Percentiles rank a stretch among this genome's conserved stretches.
phyloP scores from a whole-genome alignment of 1,140 invertebrate species.

The Habropoda laboriosa region DNA sequence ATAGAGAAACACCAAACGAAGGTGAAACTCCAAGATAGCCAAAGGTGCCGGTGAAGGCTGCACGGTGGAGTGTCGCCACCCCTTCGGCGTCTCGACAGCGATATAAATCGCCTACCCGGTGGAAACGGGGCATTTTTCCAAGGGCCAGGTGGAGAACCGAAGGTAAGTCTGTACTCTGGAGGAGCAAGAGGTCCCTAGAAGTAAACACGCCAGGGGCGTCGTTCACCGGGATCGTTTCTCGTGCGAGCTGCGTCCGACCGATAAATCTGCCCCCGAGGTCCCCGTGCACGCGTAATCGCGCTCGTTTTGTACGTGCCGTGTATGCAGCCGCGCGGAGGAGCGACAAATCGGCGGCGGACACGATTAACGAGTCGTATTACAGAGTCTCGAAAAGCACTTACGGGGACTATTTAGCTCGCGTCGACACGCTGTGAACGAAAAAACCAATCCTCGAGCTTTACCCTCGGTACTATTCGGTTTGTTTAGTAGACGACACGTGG shows the following conservation, averaged over 20 bases:
- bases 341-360: constrained; percentile 46
- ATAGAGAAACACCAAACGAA: neutral
- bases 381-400: constrained; percentile 44
- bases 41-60: neutral
- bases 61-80: neutral
- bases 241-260: constrained; percentile 48
- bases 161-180: neutral
- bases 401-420: constrained; percentile 27
- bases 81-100: constrained; percentile 5
- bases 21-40: neutral
- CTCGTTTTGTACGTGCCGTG: constrained; percentile 58
- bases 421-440: constrained; percentile 24
- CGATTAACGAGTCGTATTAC: constrained; percentile 54
- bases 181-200: neutral
- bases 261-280: constrained; percentile 58
- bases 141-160: neutral
- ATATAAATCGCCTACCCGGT: constrained; percentile 6
- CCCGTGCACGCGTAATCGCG: constrained; percentile 59
- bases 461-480: no score
- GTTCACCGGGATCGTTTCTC: constrained; percentile 56
- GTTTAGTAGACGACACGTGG: no score
- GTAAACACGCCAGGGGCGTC: constrained; percentile 48
- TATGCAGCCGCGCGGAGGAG: constrained; percentile 27
- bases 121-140: constrained; percentile 27
- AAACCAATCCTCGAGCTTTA: constrained; percentile 34